Conservation (phyloP, 2,797 vertebrate species). For the Tarsius wallacei region DNA sequence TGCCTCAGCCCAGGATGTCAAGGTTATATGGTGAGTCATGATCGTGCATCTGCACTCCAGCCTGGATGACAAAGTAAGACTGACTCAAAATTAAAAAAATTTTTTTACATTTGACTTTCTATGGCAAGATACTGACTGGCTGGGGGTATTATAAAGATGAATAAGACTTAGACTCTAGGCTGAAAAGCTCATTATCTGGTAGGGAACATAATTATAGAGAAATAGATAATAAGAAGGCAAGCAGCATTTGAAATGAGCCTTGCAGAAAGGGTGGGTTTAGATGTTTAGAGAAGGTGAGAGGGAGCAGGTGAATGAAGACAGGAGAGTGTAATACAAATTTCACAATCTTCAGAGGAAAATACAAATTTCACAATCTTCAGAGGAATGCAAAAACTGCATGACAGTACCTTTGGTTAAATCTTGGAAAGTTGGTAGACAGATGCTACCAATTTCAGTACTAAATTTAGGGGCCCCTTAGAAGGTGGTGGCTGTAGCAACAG, state of each 20-base stretch:
- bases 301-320: background rate
- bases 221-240: background rate
- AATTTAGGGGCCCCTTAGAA: background rate
- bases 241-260: background rate
- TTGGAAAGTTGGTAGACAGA: background rate
- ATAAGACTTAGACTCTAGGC: background rate
- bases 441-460: background rate
- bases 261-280: slow-evolving; percentile 3
- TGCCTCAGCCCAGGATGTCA: no score
- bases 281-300: background rate
- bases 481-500: background rate
- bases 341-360: background rate
- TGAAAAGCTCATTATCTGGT: background rate
- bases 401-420: background rate
- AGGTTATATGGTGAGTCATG: no score
- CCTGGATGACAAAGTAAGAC: no score
- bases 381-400: background rate
- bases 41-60: no score
- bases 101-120: background rate
- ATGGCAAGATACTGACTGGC: background rate
- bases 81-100: no score
- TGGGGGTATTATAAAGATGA: background rate
- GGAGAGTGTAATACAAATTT: background rate
- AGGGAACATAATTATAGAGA: background rate
- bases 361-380: background rate